Percentiles rank a stretch among this genome's conserved stretches.
phyloP scores from a whole-genome alignment of 37 sponge, comb jelly and placozoan species.

The Cliona cf. orientalis region DNA sequence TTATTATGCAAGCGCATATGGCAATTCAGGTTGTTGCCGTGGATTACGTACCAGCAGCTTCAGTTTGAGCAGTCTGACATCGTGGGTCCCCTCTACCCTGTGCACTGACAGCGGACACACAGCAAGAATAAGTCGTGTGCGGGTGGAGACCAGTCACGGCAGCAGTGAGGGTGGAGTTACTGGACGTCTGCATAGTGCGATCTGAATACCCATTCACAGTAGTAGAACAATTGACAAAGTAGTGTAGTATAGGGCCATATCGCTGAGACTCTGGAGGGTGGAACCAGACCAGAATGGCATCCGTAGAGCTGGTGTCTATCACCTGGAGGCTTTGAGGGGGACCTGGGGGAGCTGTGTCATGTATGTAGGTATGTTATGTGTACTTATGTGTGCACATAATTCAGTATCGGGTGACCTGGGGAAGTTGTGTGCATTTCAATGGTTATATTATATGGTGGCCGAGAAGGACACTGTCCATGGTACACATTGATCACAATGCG shows the following conservation, averaged over 20 bases:
- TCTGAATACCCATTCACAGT: too few species aligned
- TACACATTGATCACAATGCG: too few species aligned
- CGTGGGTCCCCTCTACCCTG: neutral
- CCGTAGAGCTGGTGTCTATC: neutral
- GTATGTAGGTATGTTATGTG: too few species aligned
- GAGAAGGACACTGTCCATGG: too few species aligned
- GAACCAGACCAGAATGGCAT: neutral
- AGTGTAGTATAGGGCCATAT: neutral
- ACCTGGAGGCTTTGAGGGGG: neutral
- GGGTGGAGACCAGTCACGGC: neutral
- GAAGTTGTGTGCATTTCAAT: too few species aligned
- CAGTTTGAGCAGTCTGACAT: too few species aligned
- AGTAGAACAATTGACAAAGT: neutral
- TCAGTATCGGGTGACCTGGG: too few species aligned
- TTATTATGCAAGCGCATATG: too few species aligned
- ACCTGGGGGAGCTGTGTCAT: constrained; percentile 1
- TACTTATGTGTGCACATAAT: too few species aligned
- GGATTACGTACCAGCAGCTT: too few species aligned
- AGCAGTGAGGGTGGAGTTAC: neutral
- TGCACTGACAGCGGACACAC: constrained; percentile 3
- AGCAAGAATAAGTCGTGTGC: constrained; percentile 7
- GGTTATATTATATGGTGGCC: too few species aligned
- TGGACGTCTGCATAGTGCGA: neutral
- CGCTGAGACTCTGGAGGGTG: neutral
- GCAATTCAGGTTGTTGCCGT: too few species aligned